Base-by-base conservation (phyloP, 2,888 invertebrate genomes). In the Poecilus cupreus region DNA sequence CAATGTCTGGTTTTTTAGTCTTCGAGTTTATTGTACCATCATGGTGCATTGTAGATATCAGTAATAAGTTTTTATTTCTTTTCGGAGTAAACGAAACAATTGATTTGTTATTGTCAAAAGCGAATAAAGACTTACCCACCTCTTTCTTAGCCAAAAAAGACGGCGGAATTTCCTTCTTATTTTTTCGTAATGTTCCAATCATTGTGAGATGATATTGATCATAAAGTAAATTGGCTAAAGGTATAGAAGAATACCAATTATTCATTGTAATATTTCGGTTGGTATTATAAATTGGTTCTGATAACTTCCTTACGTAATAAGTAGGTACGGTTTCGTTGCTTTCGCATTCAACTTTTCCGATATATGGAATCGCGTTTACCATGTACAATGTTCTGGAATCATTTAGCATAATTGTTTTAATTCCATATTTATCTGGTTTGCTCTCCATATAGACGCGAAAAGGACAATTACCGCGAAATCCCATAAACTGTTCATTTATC, bases 361-460 rank as follows among this genome's bases (percentile, higher is more conserved):
- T 81, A 74, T 83, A 83, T 37, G 83, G 82, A 51, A 83, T 84
- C 10, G 82, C 83, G 72, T 80, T 83, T 32, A 84, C 32, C 83
- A 84, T 83, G 82, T 83, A 82, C 32, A 54, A 83, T 8, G 83
- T 83, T 49, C 76, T 39, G 13, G 82, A 37, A 54, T 83, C 82
- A 64, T 81, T 82, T 54, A 84, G n/a, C 77, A 79, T 84, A 8
- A 83, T 46, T 32, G 84, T 68, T 82, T 84, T 83, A 13, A 84
- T 80, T 3, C 82, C 81, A 60, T 82, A 82, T 26, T 82, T 84
- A 70, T 84, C 84, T 32, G 84, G 83, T 64, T 84, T 83, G n/a
- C 70, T 79, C 4, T 80, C 64, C 20, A 82, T 74, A 39, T 84
- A 84, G 49, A 83, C 78, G 54, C 80, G 26, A 68, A 83, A 84